Percentiles rank a stretch among this genome's conserved stretches.
Conservation (phyloP, 2,113 vertebrate genomes). For the Pongo abelii region DNA sequence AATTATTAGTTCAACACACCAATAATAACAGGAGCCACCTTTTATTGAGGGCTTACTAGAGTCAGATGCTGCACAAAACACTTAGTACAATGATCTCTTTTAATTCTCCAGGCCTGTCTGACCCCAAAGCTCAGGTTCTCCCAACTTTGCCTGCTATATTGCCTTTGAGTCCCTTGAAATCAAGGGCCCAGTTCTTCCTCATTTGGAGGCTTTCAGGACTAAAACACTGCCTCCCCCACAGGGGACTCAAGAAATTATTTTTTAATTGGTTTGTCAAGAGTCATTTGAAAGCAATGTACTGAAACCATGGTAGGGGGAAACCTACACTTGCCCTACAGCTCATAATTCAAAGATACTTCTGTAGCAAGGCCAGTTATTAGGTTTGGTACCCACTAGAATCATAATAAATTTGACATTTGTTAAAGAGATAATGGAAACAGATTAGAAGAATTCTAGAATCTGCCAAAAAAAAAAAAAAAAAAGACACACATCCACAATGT, state of each 20-base stretch:
- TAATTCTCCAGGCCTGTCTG: background rate
- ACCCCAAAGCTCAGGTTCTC: background rate
- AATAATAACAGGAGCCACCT: background rate
- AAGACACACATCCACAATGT: background rate
- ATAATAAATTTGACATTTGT: background rate
- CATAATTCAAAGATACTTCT: slow-evolving; percentile 9
- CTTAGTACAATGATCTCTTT: background rate
- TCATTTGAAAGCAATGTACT: slow-evolving; percentile 27
- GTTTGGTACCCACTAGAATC: background rate
- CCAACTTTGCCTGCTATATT: background rate
- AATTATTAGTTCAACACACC: background rate
- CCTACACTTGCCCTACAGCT: background rate
- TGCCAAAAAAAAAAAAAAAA: slow-evolving; percentile 1
- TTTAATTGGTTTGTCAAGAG: background rate
- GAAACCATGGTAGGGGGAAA: background rate
- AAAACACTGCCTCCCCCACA: background rate
- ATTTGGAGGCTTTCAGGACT: background rate
- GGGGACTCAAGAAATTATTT: background rate
- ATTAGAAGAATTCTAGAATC: background rate
- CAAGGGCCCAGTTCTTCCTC: background rate
- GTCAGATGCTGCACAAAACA: background rate
- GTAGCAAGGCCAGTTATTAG: background rate
- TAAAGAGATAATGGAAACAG: slow-evolving; percentile 11
- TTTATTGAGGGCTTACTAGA: background rate
- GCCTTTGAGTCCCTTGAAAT: background rate